Evolutionary conservation across 2,113 vertebrate genomes (phyloP), one percentile per base, ranked within the genome.

Genomic region (Uria lomvia): DNA sequence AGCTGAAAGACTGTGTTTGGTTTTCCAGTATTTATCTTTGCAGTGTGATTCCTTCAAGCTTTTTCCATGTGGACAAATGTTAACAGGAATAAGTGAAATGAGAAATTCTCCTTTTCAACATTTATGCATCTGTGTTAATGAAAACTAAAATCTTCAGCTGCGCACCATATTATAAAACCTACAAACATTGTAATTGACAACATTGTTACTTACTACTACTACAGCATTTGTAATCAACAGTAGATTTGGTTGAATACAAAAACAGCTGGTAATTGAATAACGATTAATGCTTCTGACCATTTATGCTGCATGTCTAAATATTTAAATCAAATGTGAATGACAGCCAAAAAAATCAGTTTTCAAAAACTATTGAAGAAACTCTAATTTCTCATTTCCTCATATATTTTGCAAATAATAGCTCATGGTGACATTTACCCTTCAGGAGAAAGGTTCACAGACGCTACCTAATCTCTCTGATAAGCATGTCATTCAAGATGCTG

Each of bases 151-250:
- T 92, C 12, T 90, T 77, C 6, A 12, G 2, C 32, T 80, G 18
- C 27, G 27, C 45, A 45, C 8, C 4, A 3, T 65, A 27, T 12
- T 52, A 15, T 43, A 73, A 91, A 88, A 70, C 32, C 30, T 43
- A 8, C 20, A 53, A 30, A 70, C 5, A n/a, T 45, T 95, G 49
- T 75, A 90, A 92, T 23, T 97, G 75, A 91, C 76, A 96, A 53
- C 65, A 49, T 58, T 95, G 65, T 86, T 96, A 26, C 67, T 86
- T 97, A 26, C 71, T 77, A 73, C 78, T 73, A 78, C 90, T 88
- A 74, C 71, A 91, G 42, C 66, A 84, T 89, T 97, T 91, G 70
- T 96, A 88, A 77, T 82, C 95, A 77, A 65, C 65, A 94, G 83
- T 52, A 65, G 32, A 34, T 63, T 58, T 74, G 50, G 43, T 22